Base-by-base conservation (phyloP, 1,140 invertebrate species). In the Neotoxoptera formosana region DNA sequence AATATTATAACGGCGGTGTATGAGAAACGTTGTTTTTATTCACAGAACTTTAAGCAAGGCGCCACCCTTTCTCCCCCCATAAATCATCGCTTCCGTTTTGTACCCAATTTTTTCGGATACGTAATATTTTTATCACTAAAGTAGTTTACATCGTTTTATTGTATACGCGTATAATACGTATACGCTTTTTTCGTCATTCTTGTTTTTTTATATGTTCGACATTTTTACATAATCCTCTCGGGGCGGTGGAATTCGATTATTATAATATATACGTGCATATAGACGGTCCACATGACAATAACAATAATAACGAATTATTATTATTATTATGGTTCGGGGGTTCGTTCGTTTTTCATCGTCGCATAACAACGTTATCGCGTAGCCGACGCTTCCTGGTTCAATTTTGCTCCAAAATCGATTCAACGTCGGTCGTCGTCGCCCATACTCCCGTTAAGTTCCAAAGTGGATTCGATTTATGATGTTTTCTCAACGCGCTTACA, bases 41-140 rank as follows among this genome's bases (percentile, higher is more conserved):
- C 41, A 25, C 30, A 14, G 8, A 84, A 84, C 45, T 41, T 84
- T 11, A 84, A 41, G 23, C 11, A 7, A 21, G n/a, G 60, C 14
- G 60, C 60, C 60, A 76, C n/a, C 30, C 60, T 76, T 30, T n/a
- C 23, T 41, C 2, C 23, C 36, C 23, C 36, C 36, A 84, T 84
- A 84, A 84, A 84, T 84, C 41, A 41, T 84, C 83, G 23, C 25
- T 36, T 36, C 21, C 8, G 36, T 84, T 83, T 83, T 84, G 21
- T 41, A 84, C 9, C 41, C 34, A 84, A 84, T 41, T 41, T 84
- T 41, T 84, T 41, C 36, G 21, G 83, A 84, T 84, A 84, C 36
- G 60, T 76, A 76, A 84, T 84, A 84, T 84, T 84, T 84, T 84
- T 41, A 84, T 45, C 23, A 41, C 83, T 41, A 25, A 84, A 84